Percentiles rank a stretch among this genome's conserved stretches.
These are phyloP conservation scores for Cladorhizidae sp. DNA, from an alignment of 37 sponge, comb jelly and placozoan genomes.

Conservation along the genomic window DNA sequence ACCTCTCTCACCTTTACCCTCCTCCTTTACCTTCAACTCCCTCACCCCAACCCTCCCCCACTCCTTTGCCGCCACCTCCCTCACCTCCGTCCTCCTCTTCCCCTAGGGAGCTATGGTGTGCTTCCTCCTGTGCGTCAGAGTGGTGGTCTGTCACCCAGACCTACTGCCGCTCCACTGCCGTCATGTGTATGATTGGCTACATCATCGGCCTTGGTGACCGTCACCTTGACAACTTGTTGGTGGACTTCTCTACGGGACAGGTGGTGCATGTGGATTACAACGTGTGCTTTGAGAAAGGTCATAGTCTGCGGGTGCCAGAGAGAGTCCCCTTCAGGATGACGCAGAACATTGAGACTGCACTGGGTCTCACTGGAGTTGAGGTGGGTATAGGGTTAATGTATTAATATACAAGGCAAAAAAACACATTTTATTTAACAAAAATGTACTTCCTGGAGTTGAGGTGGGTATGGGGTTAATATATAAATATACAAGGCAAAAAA, in stretches of 20 bases:
- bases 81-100: neutral
- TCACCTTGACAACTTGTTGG: slow-evolving; percentile 97
- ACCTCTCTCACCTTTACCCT: neutral
- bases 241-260: slow-evolving; percentile 92
- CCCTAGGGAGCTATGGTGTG: slow-evolving; percentile 89
- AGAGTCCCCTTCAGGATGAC: slow-evolving; percentile 97
- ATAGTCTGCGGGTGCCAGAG: slow-evolving; percentile 94
- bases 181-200: slow-evolving; percentile 99
- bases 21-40: neutral
- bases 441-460: too few relatives aligned
- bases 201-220: slow-evolving; percentile 98
- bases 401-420: neutral
- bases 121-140: slow-evolving; percentile 92
- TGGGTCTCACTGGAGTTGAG: slow-evolving; percentile 96
- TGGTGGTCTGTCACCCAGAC: slow-evolving; percentile 95
- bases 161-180: slow-evolving; percentile 93
- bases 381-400: slow-evolving; percentile 31
- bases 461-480: too few relatives aligned
- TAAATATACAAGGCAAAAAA: too few relatives aligned
- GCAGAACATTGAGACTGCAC: slow-evolving; percentile 89
- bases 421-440: too few relatives aligned
- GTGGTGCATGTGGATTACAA: slow-evolving; percentile 99
- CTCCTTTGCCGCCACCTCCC: neutral
- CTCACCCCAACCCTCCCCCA: neutral
- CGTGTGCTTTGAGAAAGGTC: slow-evolving; percentile 99